Base-by-base conservation (phyloP, 2,113 vertebrate genomes). In the Apodemus sylvaticus region DNA sequence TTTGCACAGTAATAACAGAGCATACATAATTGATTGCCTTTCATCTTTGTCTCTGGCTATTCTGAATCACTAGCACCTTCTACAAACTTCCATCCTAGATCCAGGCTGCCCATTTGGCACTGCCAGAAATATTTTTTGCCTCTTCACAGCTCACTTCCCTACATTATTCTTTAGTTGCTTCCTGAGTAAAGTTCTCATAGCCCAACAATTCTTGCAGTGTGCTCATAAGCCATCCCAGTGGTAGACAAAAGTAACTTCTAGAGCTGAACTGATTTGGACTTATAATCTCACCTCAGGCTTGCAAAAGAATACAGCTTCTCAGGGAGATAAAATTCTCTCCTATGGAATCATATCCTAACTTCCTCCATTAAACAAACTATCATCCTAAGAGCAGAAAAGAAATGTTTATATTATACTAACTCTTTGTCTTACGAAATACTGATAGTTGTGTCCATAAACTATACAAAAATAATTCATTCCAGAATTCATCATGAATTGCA, bases 11-110 rank as follows among this genome's bases (percentile, higher is more conserved):
- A 70, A 70, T 95, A 97, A 92, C 87, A 96, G 93, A 62, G 5
- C 79, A 93, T 93, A 97, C 96, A 96, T 93, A 98, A 97, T 97
- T 97, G 94, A 97, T 76, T 39, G 91, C 48, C 76, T 90, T 78
- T 77, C 87, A 93, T 92, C 94, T 97, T 42, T 2, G 0, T n/a
- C 93, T 92, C 89, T 60, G 31, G 14, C 71, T 81, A 95, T 95
- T 90, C 92, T 91, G 94, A 94, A 96, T 97, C 93, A 94, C 20
- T 81, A 88, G 55, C 0, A 0, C 86, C 90, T 86, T 7, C 62
- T 86, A 77, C 45, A 39, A 70, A 83, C 79, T 90, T 97, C 74
- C 68, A 48, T 48, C 89, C 45, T 1, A 0, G 90, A 92, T 39
- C 78, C 42, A 82, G 66, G 71, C 92, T 66, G 81, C 83, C 92